A percentile compares a stretch with the other conserved stretches of the same genome.
phyloP scores from a whole-genome alignment of 2,113 vertebrate genomes.

The Garra rufa region DNA sequence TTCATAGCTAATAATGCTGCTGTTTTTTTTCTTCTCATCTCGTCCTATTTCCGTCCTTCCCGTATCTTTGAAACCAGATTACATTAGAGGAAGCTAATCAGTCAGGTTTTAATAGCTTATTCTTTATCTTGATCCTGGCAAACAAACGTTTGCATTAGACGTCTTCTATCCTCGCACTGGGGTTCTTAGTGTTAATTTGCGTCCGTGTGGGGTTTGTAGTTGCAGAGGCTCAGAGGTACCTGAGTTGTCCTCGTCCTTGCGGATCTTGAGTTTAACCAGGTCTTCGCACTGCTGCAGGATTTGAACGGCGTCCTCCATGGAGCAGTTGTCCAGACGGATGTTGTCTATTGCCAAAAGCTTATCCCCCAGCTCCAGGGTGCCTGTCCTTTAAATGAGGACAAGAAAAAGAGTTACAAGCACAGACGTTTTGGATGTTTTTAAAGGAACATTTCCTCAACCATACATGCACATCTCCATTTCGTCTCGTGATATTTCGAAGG shows the following conservation, averaged over 20 bases:
- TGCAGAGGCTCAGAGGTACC: slow-evolving; percentile 74
- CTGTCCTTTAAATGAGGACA: slow-evolving; percentile 80
- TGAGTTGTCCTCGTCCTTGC: slow-evolving; percentile 98
- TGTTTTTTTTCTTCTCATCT: background rate
- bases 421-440: background rate
- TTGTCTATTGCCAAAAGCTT: slow-evolving; percentile 96
- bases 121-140: slow-evolving; percentile 15
- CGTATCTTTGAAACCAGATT: background rate
- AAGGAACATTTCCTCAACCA: background rate
- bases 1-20: background rate
- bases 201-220: slow-evolving; percentile 11
- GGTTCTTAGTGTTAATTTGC: background rate
- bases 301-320: slow-evolving; percentile 97
- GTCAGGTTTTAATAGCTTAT: background rate
- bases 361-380: slow-evolving; percentile 94
- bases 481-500: background rate
- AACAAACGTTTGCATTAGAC: background rate
- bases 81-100: slow-evolving; percentile 10
- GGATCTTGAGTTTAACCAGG: slow-evolving; percentile 95
- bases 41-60: slow-evolving; percentile 4
- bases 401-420: background rate
- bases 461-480: background rate
- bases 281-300: slow-evolving; percentile 97
- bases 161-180: background rate
- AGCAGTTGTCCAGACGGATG: slow-evolving; percentile 94